Evolutionary conservation across 2,113 vertebrate species (phyloP).

Genomic region (Cathartes aura): DNA sequence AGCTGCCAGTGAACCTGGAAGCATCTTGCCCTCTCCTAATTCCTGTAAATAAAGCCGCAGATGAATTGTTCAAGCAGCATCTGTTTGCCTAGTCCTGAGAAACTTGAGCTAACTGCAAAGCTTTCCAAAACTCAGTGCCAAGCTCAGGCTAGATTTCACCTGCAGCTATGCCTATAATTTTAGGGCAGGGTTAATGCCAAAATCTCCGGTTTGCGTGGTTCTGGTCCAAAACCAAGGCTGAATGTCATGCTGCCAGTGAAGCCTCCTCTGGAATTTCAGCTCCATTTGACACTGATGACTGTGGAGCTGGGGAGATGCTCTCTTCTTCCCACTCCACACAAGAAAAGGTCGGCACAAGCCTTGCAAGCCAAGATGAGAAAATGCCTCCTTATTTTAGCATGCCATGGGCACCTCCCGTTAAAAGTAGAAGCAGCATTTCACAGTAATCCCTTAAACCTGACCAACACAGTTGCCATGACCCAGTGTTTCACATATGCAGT

Average conservation of each 20-base stretch:
- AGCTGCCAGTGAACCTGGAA: not conserved
- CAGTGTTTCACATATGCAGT: not conserved
- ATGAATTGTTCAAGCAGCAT: not conserved
- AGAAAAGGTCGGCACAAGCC: not conserved
- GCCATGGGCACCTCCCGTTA: not conserved
- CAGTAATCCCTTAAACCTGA: not conserved
- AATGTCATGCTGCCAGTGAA: not conserved
- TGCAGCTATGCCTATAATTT: not conserved
- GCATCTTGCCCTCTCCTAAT: not conserved
- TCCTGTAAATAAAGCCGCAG: constrained; percentile 7
- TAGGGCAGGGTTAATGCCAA: not conserved
- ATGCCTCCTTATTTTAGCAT: not conserved
- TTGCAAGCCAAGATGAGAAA: not conserved
- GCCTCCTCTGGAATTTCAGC: not conserved
- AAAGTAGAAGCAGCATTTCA: not conserved
- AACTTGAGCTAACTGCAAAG: not conserved
- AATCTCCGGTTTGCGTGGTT: not conserved
- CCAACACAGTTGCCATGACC: not conserved
- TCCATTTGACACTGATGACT: not conserved
- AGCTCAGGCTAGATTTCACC: not conserved
- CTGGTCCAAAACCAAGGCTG: not conserved
- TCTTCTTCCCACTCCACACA: not conserved
- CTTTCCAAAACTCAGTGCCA: not conserved
- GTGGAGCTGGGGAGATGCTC: not conserved
- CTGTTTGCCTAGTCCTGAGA: not conserved